A percentile compares a stretch with the other conserved stretches of the same genome.
phyloP scores from a whole-genome alignment of 2,888 invertebrate species.

The Bugulina stolonifera region DNA sequence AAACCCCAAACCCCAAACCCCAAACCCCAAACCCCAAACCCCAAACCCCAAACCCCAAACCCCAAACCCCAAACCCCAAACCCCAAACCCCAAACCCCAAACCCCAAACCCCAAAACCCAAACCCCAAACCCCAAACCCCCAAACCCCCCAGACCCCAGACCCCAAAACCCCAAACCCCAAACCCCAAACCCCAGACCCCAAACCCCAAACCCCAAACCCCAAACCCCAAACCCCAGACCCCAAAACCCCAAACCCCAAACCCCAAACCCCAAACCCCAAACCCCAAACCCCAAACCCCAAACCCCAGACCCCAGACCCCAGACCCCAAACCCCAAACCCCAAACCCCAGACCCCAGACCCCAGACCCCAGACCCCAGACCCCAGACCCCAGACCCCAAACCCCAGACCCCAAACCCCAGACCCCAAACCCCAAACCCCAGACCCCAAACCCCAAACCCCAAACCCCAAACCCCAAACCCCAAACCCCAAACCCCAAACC shows the following conservation, averaged over 20 bases:
- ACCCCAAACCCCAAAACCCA: background rate
- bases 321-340: background rate
- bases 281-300: background rate
- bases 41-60: background rate
- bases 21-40: background rate
- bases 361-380: background rate
- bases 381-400: background rate
- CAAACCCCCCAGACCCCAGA: background rate
- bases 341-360: background rate
- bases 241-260: background rate
- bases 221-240: background rate
- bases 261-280: background rate
- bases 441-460: background rate
- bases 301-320: background rate
- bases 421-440: background rate
- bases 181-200: background rate
- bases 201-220: background rate
- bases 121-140: background rate
- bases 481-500: background rate
- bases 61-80: background rate
- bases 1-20: background rate
- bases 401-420: background rate
- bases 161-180: background rate
- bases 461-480: background rate
- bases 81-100: background rate